These are phyloP conservation scores for Lasioglossum pauxillum DNA, from an alignment of 2,888 invertebrate genomes.

Conservation along the genomic window DNA sequence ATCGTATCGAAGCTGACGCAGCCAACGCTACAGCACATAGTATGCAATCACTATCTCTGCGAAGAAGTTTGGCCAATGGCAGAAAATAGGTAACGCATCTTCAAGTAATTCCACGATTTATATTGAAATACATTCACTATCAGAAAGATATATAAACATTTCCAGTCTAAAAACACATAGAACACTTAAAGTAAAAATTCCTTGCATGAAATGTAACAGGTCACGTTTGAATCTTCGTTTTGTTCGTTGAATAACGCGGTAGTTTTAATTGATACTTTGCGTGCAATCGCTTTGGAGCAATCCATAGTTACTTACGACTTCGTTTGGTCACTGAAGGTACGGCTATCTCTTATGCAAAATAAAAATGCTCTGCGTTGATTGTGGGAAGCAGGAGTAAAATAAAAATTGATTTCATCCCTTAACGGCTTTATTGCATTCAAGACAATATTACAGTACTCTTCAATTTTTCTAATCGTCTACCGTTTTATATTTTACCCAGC, in stretches of 20 bases:
- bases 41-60: constrained; percentile 89
- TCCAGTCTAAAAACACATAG: background rate
- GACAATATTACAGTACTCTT: too few species aligned
- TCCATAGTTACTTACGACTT: too few species aligned
- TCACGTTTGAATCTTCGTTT: background rate
- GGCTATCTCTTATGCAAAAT: too few species aligned
- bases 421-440: too few species aligned
- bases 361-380: too few species aligned
- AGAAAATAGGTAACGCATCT: constrained; percentile 85
- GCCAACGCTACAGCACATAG: constrained; percentile 87
- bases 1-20: constrained; percentile 89
- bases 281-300: background rate
- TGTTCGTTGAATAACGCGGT: background rate
- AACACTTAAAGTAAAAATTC: background rate
- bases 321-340: too few species aligned
- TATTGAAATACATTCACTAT: background rate
- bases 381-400: too few species aligned
- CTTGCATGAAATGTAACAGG: background rate
- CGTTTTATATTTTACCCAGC: too few species aligned
- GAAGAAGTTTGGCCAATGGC: constrained; percentile 89
- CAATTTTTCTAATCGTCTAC: too few species aligned
- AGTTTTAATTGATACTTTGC: background rate
- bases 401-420: too few species aligned
- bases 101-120: background rate
- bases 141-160: background rate